Conservation (phyloP, 2,797 vertebrate species). For the Fistularia commersonii region DNA sequence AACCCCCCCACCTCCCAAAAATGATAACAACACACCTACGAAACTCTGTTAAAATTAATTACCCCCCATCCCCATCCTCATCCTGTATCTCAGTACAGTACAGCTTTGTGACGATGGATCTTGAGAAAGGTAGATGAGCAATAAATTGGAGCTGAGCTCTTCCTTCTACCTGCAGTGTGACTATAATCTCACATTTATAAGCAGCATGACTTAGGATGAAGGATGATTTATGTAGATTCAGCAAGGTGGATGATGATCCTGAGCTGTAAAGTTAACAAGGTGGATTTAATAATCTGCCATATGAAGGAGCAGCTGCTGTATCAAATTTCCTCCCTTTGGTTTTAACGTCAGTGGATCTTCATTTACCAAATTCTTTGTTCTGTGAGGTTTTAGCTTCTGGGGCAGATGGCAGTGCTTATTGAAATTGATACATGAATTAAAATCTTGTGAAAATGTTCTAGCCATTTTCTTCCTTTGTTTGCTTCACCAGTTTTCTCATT, state of each 20-base stretch:
- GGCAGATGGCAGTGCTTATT: no score
- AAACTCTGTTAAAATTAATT: no score
- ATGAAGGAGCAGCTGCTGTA: conserved; percentile 17
- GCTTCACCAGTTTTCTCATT: no score
- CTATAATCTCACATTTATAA: conserved; percentile 6
- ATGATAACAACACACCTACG: no score
- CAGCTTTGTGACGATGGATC: not conserved
- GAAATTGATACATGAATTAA: no score
- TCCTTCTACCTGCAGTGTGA: conserved; percentile 8
- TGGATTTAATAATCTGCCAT: conserved; percentile 29
- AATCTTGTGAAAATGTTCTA: no score
- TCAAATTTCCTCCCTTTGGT: conserved; percentile 14
- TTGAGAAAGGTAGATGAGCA: not conserved
- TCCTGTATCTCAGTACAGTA: not conserved
- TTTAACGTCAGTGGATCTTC: no score
- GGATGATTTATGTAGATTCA: conserved; percentile 12
- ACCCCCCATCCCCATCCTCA: no score
- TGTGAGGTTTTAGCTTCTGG: no score
- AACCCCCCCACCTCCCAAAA: no score
- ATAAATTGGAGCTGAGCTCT: not conserved
- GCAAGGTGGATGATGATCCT: conserved; percentile 10
- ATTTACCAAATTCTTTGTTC: no score
- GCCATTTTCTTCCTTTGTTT: no score
- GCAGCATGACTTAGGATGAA: conserved; percentile 14
- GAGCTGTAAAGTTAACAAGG: conserved; percentile 32